Evolutionary conservation across 2,888 invertebrate genomes (phyloP).

Genomic region (Galeopsomyia nigrocyanea): DNA sequence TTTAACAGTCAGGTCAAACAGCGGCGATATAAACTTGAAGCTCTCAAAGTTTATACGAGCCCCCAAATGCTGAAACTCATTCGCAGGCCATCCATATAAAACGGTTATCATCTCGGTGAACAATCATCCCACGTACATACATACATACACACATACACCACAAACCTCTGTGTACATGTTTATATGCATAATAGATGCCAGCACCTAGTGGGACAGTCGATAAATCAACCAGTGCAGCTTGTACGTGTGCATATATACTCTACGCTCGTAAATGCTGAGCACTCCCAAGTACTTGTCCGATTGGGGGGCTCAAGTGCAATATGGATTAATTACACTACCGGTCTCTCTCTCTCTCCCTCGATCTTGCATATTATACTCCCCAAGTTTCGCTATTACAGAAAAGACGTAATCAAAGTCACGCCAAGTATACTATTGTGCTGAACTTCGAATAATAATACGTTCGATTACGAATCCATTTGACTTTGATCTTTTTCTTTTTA

Average conservation of each 20-base stretch:
- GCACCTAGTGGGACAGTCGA: conserved; percentile 14
- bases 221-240: conserved; percentile 24
- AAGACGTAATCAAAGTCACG: not conserved
- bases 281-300: conserved; percentile 21
- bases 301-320: conserved; percentile 32
- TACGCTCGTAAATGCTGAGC: conserved; percentile 13
- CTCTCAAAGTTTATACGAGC: not conserved
- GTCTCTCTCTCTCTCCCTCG: conserved; percentile 4
- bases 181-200: conserved; percentile 18
- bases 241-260: not conserved
- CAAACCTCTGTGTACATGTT: not conserved
- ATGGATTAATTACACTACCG: conserved; percentile 34
- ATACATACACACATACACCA: not conserved
- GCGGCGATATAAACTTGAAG: no score
- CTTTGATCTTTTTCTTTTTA: no score
- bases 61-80: conserved; percentile 9
- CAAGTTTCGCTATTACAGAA: not conserved
- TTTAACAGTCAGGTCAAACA: no score
- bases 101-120: not conserved
- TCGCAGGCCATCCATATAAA: conserved; percentile 2
- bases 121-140: not conserved
- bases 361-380: not conserved
- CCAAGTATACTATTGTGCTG: no score
- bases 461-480: no score
- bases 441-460: no score